A percentile compares a stretch with the other conserved stretches of the same genome.
Evolutionary conservation across 1,140 invertebrate genomes (phyloP).

Genomic region (Hyphantria cunea): DNA sequence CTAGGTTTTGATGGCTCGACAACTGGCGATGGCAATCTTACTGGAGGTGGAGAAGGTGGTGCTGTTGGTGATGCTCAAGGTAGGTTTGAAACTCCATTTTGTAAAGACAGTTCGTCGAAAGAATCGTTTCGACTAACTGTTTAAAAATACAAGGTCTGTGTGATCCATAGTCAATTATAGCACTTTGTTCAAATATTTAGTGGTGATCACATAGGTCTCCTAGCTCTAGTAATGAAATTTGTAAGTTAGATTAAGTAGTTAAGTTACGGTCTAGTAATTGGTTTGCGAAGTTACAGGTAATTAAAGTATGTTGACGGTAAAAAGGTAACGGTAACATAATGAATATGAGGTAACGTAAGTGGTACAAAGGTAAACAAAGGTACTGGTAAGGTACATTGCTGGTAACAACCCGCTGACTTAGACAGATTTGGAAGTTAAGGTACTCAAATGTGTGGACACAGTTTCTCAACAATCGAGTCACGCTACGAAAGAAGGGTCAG

Average conservation of each 20-base stretch:
- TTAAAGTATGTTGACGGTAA: constrained; percentile 2
- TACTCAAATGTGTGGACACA: too few relatives aligned
- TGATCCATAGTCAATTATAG: too few relatives aligned
- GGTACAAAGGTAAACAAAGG: constrained; percentile 4
- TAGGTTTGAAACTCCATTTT: constrained; percentile 70
- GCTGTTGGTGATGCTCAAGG: constrained; percentile 82
- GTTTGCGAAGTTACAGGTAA: constrained; percentile 28
- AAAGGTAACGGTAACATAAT: background rate
- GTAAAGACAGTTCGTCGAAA: constrained; percentile 33
- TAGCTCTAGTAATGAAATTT: constrained; percentile 74
- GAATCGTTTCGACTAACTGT: constrained; percentile 36
- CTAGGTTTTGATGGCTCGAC: constrained; percentile 79
- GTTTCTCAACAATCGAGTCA: too few relatives aligned
- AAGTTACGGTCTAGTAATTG: constrained; percentile 34
- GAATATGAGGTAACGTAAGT: constrained; percentile 1
- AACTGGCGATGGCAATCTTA: constrained; percentile 78
- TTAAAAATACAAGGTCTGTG: constrained; percentile 29
- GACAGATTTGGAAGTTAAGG: too few relatives aligned
- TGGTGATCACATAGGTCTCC: constrained; percentile 4
- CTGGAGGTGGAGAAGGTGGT: constrained; percentile 77
- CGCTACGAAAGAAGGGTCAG: too few relatives aligned
- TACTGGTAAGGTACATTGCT: constrained; percentile 2
- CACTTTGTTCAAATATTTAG: background rate
- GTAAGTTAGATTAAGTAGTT: constrained; percentile 67
- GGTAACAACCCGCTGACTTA: too few relatives aligned